Conservation (phyloP, 2,888 invertebrate genomes). For the Bellardia bayeri region DNA sequence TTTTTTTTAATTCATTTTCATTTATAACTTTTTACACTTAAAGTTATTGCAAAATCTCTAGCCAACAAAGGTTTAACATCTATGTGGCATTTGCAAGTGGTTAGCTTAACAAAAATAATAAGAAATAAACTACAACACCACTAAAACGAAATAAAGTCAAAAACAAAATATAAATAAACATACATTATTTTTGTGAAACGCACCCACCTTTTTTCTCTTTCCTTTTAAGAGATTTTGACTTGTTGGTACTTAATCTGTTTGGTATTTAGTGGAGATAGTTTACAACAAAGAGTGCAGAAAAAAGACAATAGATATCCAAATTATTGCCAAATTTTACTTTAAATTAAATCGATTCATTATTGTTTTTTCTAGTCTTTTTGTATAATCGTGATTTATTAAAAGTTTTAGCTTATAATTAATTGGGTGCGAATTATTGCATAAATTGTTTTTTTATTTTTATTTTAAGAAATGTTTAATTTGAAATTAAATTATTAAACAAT, state of each 20-base stretch:
- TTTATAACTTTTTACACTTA: neutral
- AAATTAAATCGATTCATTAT: conserved; percentile 12
- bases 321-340: neutral
- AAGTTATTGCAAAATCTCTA: neutral
- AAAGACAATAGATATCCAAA: no score
- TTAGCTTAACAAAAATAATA: conserved; percentile 1
- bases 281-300: neutral
- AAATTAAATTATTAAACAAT: no score
- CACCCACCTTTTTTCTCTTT: conserved; percentile 24
- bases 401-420: conserved; percentile 18
- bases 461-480: neutral
- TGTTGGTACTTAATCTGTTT: conserved; percentile 8
- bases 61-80: conserved; percentile 7
- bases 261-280: conserved; percentile 5
- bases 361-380: neutral
- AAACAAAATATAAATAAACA: neutral
- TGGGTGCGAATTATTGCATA: conserved; percentile 28
- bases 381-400: conserved; percentile 46
- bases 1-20: neutral
- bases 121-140: neutral
- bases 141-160: conserved; percentile 1
- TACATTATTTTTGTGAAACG: neutral
- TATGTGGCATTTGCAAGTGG: neutral
- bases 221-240: neutral
- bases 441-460: neutral